Base-by-base conservation (phyloP, 1,140 invertebrate species). In the Neodiprion lecontei region DNA sequence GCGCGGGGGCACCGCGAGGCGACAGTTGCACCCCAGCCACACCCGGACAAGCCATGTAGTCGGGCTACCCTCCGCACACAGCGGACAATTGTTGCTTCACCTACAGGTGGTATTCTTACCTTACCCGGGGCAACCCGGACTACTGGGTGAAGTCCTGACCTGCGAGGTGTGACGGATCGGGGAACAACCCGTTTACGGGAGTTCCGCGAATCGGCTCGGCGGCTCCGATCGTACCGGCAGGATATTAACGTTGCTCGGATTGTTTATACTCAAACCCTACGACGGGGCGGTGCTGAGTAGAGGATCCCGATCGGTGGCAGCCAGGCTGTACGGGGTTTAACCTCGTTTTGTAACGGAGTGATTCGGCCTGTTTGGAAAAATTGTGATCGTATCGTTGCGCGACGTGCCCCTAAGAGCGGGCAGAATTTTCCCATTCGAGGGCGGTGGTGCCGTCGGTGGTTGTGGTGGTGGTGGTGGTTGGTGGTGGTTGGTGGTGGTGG, bases 61-160 rank as follows among this genome's bases (percentile, higher is more conserved):
- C 87, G 85, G 82, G 85, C 81, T 85, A 83, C 85, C 84, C 84
- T 87, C 86, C 86, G 87, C 87, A 87, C 83, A 86, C 86, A 82
- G 87, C 87, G 87, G 87, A 88, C 87, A 88, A 88, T 88, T 88
- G 87, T 88, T 88, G 87, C 87, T 87, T 88, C 87, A 84, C 87
- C 87, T 85, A 88, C 87, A 88, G 87, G 87, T 88, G 87, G 87
- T 87, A 87, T 70, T 48, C 67, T 73, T 70, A 71, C 47, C 67
- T 71, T 47, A 65, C 40, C 67, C 11, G 17, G 67, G 40, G 17
- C 21, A 21, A 11, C 67, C 10, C 67, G 67, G 67, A 69, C 17
- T 21, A 23, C 40, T 69, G 11, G 67, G 67, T 69, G 11, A 11
- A 0, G 67, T 12, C 12, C 67, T 47, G 11, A 21, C 28, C 28